Evolutionary conservation across 2,113 vertebrate species (phyloP).

Genomic region (Alligator mississippiensis): DNA sequence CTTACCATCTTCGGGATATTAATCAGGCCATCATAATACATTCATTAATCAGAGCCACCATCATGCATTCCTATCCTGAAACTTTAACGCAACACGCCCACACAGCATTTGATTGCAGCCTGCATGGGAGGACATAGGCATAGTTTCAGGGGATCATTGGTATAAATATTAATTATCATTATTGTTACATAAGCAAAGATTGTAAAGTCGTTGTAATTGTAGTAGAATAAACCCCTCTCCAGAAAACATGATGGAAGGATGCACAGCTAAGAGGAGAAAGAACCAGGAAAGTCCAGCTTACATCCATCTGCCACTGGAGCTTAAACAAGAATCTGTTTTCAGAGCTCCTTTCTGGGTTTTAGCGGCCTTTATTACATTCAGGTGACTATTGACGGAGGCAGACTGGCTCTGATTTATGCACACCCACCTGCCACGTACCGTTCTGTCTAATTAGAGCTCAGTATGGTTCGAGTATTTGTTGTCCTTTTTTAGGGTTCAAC

Average conservation of each 20-base stretch:
- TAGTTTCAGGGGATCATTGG: not conserved
- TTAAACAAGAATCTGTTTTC: not conserved
- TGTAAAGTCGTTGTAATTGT: not conserved
- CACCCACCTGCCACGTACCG: not conserved
- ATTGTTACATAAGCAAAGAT: constrained; percentile 35
- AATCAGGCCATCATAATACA: fast-evolving
- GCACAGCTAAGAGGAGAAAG: not conserved
- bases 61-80: not conserved
- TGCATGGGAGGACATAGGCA: not conserved
- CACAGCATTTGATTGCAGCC: not conserved
- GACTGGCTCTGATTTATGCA: not conserved
- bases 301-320: not conserved
- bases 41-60: not conserved
- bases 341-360: not conserved
- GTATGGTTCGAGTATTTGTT: not conserved
- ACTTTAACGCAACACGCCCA: not conserved
- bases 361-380: not conserved
- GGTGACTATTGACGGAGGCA: not conserved
- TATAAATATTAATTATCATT: constrained; percentile 15
- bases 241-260: not conserved
- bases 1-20: not conserved
- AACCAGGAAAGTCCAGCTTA: not conserved
- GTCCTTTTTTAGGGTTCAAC: too few relatives aligned
- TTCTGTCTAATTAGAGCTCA: not conserved
- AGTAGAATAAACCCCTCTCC: not conserved